Percentiles rank a stretch among this genome's conserved stretches.
These are phyloP conservation scores for Cydia amplana DNA, from an alignment of 1,140 invertebrate species.

Conservation along the genomic window DNA sequence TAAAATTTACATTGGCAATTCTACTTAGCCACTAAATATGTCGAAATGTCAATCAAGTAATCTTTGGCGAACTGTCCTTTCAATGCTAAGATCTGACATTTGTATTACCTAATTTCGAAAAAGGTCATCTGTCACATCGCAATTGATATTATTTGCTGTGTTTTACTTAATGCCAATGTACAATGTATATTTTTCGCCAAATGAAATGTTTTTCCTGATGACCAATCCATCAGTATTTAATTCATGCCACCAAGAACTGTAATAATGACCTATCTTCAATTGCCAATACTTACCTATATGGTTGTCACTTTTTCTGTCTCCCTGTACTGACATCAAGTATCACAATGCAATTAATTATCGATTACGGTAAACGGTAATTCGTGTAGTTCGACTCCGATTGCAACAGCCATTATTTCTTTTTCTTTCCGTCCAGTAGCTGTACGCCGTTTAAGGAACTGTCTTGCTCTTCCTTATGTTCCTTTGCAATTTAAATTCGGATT, in stretches of 20 bases:
- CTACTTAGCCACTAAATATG: too few relatives aligned
- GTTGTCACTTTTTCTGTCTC: neutral
- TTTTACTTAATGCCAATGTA: too few relatives aligned
- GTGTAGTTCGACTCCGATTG: conserved; percentile 10
- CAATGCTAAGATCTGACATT: too few relatives aligned
- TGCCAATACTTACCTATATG: neutral
- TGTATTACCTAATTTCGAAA: too few relatives aligned
- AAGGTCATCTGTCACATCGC: too few relatives aligned
- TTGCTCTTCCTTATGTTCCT: conserved; percentile 5
- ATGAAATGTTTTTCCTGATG: too few relatives aligned
- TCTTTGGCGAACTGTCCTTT: neutral
- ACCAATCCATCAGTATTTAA: neutral
- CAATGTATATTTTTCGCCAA: too few relatives aligned
- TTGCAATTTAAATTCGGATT: conserved; percentile 27
- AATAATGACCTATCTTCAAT: neutral
- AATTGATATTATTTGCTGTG: too few relatives aligned
- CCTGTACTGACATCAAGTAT: neutral
- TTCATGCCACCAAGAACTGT: neutral
- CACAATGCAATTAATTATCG: conserved; percentile 19
- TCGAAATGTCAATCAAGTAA: too few relatives aligned
- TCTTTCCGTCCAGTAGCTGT: conserved; percentile 24
- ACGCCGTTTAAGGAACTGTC: conserved; percentile 13
- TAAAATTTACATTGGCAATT: too few relatives aligned
- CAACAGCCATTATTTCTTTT: conserved; percentile 25
- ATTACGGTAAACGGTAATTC: conserved; percentile 4